phyloP scores from a whole-genome alignment of 2,888 invertebrate genomes.

The Seira sanloemensis region DNA sequence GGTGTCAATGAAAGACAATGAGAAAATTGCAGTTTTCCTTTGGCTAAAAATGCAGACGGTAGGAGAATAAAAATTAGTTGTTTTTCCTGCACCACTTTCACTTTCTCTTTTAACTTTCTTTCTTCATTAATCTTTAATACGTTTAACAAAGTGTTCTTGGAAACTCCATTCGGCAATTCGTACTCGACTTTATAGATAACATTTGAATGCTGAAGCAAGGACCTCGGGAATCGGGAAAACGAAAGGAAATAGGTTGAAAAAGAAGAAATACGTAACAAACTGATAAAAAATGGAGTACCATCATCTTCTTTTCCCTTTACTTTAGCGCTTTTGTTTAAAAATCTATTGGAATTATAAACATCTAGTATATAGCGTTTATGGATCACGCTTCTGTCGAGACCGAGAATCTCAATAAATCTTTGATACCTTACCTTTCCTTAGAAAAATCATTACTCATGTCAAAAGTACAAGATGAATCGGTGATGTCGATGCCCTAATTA shows the following conservation, averaged over 20 bases:
- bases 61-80: not conserved
- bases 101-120: not conserved
- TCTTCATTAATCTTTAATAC: not conserved
- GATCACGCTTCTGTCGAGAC: too few relatives aligned
- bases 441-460: not conserved
- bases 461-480: not conserved
- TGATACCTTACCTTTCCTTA: not conserved
- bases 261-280: slow-evolving; percentile 17
- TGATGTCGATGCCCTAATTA: not conserved
- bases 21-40: slow-evolving; percentile 9
- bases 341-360: not conserved
- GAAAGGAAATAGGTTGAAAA: slow-evolving; percentile 32
- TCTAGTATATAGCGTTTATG: too few relatives aligned
- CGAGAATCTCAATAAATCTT: not conserved
- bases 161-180: not conserved
- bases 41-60: slow-evolving; percentile 17
- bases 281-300: slow-evolving; percentile 24
- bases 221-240: slow-evolving; percentile 21
- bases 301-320: not conserved
- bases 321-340: not conserved
- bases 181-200: not conserved
- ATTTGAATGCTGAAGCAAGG: not conserved
- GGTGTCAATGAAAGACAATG: too few relatives aligned
- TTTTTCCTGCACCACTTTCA: not conserved
- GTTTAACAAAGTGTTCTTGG: not conserved